These are phyloP conservation scores for Struthio camelus DNA, from an alignment of 2,113 vertebrate genomes.

Conservation along the genomic window DNA sequence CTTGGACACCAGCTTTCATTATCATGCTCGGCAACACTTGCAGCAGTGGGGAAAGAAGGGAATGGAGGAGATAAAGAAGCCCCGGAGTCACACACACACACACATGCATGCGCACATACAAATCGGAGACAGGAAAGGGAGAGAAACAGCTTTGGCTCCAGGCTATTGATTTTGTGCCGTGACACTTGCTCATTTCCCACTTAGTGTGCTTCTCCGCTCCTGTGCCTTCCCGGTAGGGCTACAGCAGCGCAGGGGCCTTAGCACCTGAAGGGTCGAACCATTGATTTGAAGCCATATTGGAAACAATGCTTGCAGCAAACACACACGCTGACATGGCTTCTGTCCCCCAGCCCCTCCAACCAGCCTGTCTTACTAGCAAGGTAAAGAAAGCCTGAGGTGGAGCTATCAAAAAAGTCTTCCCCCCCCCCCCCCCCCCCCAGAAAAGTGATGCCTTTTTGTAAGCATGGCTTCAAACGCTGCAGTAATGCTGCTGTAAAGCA, in stretches of 20 bases:
- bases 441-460: background rate
- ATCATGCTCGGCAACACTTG: background rate
- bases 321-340: background rate
- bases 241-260: background rate
- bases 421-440: background rate
- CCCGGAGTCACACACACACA: background rate
- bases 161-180: background rate
- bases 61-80: background rate
- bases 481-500: background rate
- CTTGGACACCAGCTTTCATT: slow-evolving; percentile 52
- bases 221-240: background rate
- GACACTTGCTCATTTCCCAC: slow-evolving; percentile 7
- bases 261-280: background rate
- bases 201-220: background rate
- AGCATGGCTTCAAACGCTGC: accelerated
- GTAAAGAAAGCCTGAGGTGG: background rate
- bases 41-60: background rate
- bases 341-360: background rate
- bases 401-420: background rate
- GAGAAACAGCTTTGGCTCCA: slow-evolving; percentile 24
- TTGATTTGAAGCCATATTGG: background rate
- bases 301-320: background rate
- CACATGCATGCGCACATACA: background rate
- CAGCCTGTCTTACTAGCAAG: background rate
- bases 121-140: background rate